phyloP scores from a whole-genome alignment of 2,113 vertebrate genomes.

The Zootoca vivipara region DNA sequence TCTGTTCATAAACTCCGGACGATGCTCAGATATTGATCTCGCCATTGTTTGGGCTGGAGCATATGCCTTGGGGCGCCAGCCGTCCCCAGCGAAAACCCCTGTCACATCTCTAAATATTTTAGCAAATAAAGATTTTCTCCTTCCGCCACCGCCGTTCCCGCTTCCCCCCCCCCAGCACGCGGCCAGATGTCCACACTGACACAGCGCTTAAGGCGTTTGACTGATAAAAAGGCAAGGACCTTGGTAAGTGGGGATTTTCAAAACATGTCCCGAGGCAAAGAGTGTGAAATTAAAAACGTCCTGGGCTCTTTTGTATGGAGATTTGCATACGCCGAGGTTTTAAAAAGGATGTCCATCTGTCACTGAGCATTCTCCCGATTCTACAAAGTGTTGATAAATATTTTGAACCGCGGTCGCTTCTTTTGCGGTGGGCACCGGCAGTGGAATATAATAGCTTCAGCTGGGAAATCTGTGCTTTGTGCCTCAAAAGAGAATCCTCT shows the following conservation, averaged over 20 bases:
- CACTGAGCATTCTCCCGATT: constrained; percentile 84
- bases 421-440: constrained; percentile 51
- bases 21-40: background rate
- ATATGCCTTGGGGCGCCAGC: constrained; percentile 46
- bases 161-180: constrained; percentile 59
- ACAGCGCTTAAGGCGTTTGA: constrained; percentile 94
- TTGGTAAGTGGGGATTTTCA: constrained; percentile 91
- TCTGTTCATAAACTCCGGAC: constrained; percentile 1
- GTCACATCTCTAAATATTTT: constrained; percentile 81
- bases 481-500: constrained; percentile 55
- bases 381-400: constrained; percentile 91
- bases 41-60: constrained; percentile 28
- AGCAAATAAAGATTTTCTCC: constrained; percentile 78
- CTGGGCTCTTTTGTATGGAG: constrained; percentile 92
- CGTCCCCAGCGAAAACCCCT: constrained; percentile 67
- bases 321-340: constrained; percentile 89
- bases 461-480: constrained; percentile 61
- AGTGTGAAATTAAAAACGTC: constrained; percentile 93
- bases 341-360: constrained; percentile 92
- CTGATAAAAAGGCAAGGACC: constrained; percentile 93
- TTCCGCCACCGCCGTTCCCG: background rate
- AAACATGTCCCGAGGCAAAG: constrained; percentile 91
- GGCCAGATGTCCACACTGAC: constrained; percentile 98
- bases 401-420: constrained; percentile 82
- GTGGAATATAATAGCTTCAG: constrained; percentile 67